Evolutionary conservation across 1,140 invertebrate genomes (phyloP), one percentile per base, ranked within the genome.

Genomic region (Ylistrum balloti): DNA sequence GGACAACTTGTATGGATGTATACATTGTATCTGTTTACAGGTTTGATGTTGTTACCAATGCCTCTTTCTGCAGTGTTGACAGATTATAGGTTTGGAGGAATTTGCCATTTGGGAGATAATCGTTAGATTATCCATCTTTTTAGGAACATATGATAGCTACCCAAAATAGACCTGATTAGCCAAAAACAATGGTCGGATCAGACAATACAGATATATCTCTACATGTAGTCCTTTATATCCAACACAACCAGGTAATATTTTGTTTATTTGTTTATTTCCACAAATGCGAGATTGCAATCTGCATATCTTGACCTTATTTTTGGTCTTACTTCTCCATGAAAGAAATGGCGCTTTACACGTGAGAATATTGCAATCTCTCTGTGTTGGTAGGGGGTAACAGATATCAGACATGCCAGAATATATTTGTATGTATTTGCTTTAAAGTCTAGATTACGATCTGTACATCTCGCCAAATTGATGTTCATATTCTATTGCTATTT

Each of bases 401-500:
- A 74, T 74, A 74, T 74, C 56, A 2, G 0, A 28, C 56, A 74
- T 74, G 56, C 56, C 56, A 74, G 28, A 74, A 22, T 7, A 74
- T 74, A 74, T 74, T 74, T 74, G 56, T 74, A 28, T 74, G n/a
- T 74, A 74, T 74, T 74, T 74, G 28, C 56, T 74, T 74, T 74
- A 74, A 74, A 74, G 56, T 74, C n/a, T 28, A 28, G 56, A 74
- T 74, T 28, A 74, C 5, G n/a, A 74, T 74, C 56, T 0, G 56
- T 7, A 1, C 56, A 74, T 74, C 56, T 74, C 56, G 56, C 56
- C 56, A 74, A 74, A 74, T 74, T 74, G 56, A 74, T 28, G 56
- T n/a, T n/a, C 9, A 74, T n/a, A 0, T 74, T 74, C 22, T 74
- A n/a, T 28, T 74, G 56, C 22, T 1, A n/a, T n/a, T 74, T 74